phyloP scores from a whole-genome alignment of 2,797 vertebrate species.

The Scyliorhinus canicula region DNA sequence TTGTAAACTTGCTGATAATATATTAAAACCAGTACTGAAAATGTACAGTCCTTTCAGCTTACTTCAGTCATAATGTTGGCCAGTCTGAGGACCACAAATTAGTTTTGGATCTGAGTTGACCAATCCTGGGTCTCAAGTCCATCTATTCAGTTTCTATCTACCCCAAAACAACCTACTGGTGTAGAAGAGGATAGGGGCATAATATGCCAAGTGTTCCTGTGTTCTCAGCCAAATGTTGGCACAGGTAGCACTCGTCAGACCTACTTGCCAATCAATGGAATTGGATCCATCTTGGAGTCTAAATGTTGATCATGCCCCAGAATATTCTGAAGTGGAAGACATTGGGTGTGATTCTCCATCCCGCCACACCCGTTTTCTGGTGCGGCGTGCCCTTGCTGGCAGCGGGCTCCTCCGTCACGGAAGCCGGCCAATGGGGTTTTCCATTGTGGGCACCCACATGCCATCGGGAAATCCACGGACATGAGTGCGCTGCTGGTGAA shows the following conservation, averaged over 20 bases:
- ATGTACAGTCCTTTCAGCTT: neutral
- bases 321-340: neutral
- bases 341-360: too few species aligned
- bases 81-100: neutral
- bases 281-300: too few species aligned
- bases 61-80: neutral
- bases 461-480: too few species aligned
- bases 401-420: too few species aligned
- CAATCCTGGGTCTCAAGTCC: neutral
- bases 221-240: neutral
- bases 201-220: neutral
- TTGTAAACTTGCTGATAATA: neutral
- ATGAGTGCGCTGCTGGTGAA: too few species aligned
- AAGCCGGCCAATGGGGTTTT: too few species aligned
- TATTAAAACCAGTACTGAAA: neutral
- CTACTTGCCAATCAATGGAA: neutral
- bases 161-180: neutral
- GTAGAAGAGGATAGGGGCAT: neutral
- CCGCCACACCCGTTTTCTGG: too few species aligned
- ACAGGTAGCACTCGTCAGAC: neutral
- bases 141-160: neutral
- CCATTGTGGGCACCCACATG: too few species aligned
- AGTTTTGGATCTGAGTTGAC: neutral
- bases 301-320: neutral
- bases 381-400: too few species aligned